Base-by-base conservation (phyloP, 2,113 vertebrate species). In the Nyctibius bracteatus region DNA sequence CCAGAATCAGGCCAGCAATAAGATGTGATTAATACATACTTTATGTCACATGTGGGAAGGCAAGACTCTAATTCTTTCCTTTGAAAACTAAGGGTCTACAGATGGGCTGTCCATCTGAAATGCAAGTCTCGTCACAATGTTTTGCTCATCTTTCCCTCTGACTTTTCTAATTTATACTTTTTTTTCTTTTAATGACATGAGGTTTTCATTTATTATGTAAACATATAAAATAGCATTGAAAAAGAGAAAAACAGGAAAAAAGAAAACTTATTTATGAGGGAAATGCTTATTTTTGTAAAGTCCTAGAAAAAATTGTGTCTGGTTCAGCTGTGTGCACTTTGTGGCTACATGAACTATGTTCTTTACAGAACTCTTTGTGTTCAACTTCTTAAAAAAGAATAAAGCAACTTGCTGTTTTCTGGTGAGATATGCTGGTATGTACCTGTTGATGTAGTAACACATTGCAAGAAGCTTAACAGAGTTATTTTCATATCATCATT, bases 321-420 rank as follows among this genome's bases (percentile, higher is more conserved):
- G 41, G 13, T 17, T 37, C 37, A 43, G 9, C 20, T 27, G 7
- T 35, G 30, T 52, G 61, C 11, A 7, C 18, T 62, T 88, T 30
- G 4, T 68, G 25, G 27, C 44, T 80, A 8, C 18, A 15, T 21
- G 20, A 54, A 13, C 57, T 43, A 7, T 0, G 0, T 55, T 59
- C 27, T 81, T 21, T 54, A 23, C 15, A 65, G 31, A 88, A 66
- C 23, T 37, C 8, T 61, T n/a, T 62, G 24, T 43, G 4, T 58
- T 43, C 27, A 62, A 18, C 25, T 35, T 74, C 66, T 59, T 52
- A 28, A 73, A 66, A 82, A 28, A 35, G 3, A 35, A 30, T 13
- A 82, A 70, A 58, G 14, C 15, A 83, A 22, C 9, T 52, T 91
- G 6, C 28, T 63, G 12, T 37, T 74, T 74, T 71, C 12, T 66